phyloP scores from a whole-genome alignment of 64 coral and sea anemone genomes.

The Pachyseris speciosa region DNA sequence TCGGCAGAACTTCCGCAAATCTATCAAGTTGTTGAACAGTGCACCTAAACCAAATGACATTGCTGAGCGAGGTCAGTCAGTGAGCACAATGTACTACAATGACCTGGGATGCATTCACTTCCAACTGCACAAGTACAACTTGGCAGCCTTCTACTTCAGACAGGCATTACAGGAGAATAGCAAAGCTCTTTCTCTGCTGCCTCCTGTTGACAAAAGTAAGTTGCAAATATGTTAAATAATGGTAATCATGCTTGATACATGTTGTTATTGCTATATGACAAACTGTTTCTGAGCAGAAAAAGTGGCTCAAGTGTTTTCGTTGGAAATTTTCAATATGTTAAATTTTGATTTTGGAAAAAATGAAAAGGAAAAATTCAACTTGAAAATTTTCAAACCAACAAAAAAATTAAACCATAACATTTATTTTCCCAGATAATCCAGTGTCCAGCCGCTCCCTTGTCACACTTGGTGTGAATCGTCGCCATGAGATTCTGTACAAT shows the following conservation, averaged over 20 bases:
- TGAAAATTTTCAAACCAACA: not conserved
- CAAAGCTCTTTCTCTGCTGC: constrained; percentile 74
- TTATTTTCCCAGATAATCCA: not conserved
- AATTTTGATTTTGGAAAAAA: no score
- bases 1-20: constrained; percentile 94
- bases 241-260: no score
- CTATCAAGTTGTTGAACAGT: constrained; percentile 95
- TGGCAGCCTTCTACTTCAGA: constrained; percentile 96
- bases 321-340: no score
- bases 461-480: constrained; percentile 73
- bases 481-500: constrained; percentile 96
- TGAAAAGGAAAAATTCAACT: no score
- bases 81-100: constrained; percentile 98
- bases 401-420: not conserved
- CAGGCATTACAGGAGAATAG: constrained; percentile 89
- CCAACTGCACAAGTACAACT: constrained; percentile 97
- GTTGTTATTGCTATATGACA: no score
- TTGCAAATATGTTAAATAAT: not conserved
- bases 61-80: constrained; percentile 70
- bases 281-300: no score
- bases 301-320: no score
- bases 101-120: constrained; percentile 98
- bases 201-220: constrained; percentile 90
- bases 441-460: constrained; percentile 73
- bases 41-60: constrained; percentile 74